Evolutionary conservation across 2,113 vertebrate genomes (phyloP).

Genomic region (Cebidichthys violaceus): DNA sequence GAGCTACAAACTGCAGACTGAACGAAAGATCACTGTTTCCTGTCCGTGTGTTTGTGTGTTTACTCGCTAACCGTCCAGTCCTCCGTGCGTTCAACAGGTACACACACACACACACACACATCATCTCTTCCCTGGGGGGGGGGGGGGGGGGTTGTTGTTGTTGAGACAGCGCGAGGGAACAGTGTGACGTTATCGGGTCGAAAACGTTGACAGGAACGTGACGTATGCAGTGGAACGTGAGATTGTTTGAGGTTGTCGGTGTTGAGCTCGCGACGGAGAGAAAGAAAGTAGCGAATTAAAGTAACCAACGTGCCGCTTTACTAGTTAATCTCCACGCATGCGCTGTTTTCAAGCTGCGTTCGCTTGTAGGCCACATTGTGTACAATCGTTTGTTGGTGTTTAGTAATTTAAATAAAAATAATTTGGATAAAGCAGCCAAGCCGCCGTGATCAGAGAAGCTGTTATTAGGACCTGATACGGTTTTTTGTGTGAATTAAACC

Average conservation of each 20-base stretch:
- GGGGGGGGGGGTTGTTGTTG: no score
- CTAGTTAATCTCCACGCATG: conserved; percentile 30
- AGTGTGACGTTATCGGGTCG: not conserved
- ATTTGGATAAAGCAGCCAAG: not conserved
- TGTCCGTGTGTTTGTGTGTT: accelerated
- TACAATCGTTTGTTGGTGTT: not conserved
- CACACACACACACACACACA: not conserved
- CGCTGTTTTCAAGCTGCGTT: not conserved
- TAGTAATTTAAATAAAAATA: not conserved
- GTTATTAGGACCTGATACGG: not conserved
- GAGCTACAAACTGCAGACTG: accelerated
- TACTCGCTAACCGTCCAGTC: not conserved
- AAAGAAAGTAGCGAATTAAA: not conserved
- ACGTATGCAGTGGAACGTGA: not conserved
- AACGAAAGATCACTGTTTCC: accelerated
- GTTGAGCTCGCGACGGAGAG: not conserved
- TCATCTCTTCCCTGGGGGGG: not conserved
- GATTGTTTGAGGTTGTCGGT: accelerated
- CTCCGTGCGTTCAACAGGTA: not conserved
- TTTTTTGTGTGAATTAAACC: no score
- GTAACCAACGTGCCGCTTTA: not conserved
- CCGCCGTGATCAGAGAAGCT: not conserved
- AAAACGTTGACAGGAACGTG: not conserved
- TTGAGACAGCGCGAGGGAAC: not conserved
- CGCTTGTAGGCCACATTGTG: not conserved